These are phyloP conservation scores for Triplophysa rosa DNA, from an alignment of 2,113 vertebrate species.

Conservation along the genomic window DNA sequence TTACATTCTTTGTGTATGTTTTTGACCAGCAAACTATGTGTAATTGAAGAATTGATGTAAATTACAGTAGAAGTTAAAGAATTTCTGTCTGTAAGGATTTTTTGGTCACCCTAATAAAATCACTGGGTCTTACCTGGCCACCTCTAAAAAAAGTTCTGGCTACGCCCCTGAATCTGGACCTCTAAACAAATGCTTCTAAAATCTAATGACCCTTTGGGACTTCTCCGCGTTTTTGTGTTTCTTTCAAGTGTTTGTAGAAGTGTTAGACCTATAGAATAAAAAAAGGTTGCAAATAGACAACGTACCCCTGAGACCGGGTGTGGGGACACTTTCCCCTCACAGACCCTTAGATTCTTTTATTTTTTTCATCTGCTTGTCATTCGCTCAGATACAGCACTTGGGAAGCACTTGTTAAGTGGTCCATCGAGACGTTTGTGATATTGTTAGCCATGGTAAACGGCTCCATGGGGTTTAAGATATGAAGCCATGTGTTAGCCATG, in stretches of 20 bases:
- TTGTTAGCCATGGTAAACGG: constrained; percentile 44
- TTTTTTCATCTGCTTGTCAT: constrained; percentile 43
- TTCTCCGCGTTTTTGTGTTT: constrained; percentile 13
- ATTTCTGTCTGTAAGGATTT: no score
- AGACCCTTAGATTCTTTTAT: constrained; percentile 37
- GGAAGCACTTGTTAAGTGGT: constrained; percentile 42
- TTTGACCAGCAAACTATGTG: no score
- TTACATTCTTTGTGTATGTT: no score
- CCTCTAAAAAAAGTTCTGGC: no score
- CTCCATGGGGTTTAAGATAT: constrained; percentile 41
- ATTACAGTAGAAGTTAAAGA: no score
- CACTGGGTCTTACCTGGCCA: no score
- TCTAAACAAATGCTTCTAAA: constrained; percentile 36
- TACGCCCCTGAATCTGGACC: no score
- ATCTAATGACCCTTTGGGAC: constrained; percentile 29
- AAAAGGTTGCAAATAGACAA: constrained; percentile 28
- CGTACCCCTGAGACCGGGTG: background rate
- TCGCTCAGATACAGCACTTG: constrained; percentile 40
- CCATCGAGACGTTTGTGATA: constrained; percentile 45
- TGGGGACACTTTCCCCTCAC: constrained; percentile 29
- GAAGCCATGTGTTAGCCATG: constrained; percentile 37
- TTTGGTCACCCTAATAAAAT: no score
- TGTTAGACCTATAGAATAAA: background rate
- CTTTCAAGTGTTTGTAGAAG: background rate
- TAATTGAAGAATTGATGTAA: no score